Evolutionary conservation across 64 coral and sea anemone genomes (phyloP), one percentile per base, ranked within the genome.

Genomic region (Anthopleura sola): DNA sequence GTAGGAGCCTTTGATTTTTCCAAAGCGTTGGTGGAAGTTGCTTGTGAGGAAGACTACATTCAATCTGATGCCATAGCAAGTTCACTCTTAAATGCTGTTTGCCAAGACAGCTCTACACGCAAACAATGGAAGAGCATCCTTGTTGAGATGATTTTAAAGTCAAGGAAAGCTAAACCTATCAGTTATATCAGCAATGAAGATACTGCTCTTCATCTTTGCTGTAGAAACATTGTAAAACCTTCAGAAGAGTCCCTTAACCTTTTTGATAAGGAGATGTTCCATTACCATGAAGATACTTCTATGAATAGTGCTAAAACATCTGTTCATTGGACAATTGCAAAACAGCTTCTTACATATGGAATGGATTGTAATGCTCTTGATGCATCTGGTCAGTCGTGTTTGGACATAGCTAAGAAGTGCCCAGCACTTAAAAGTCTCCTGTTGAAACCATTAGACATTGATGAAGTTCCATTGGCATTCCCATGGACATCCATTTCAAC

Each of bases 401-500:
- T 75, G 20, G 69, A 75, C 2, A 37, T 75, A 23, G 69, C 69
- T 75, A 37, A 75, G 36, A 37, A 37, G 36, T 75, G 69, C 24
- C 69, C 69, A 33, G 6, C 69, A 12, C 69, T 75, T 12, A 31
- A 75, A 24, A 37, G 12, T 29, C 69, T 75, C 3, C 69, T 75
- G 3, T 75, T 37, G 26, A 23, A 31, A 34, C 69, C 69, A 5
- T 6, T 75, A 9, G 13, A 31, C 24, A 75, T 75, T 31, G 69
- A 75, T 23, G 69, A 75, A 75, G 36, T 31, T 14, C 69, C 69
- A 34, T 75, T 75, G 36, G 69, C 24, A 14, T 34, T 75, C 13
- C 69, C 69, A 50, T 92, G 91, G 91, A 37, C 34, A 28, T 77
- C 53, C 58, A 55, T 37, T 23, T 92, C 91, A 36, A 66, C 60